These are phyloP conservation scores for Ctenicera cuprea DNA, from an alignment of 2,888 invertebrate species.

Conservation along the genomic window DNA sequence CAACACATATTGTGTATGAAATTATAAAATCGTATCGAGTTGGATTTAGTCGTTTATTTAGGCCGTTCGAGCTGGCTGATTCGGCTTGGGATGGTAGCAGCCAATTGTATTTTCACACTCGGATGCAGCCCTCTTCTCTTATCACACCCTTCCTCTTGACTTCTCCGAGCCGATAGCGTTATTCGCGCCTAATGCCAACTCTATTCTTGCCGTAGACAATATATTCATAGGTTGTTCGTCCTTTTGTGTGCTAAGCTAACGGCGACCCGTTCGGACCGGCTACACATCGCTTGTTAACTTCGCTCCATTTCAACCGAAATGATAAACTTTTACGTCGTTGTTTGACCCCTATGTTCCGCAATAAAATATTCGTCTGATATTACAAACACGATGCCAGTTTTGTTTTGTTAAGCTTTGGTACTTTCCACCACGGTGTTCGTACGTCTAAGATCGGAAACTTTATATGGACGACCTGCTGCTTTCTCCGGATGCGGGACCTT, in stretches of 20 bases:
- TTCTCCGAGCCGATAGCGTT: constrained; percentile 60
- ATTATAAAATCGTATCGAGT: constrained; percentile 43
- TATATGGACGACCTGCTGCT: neutral
- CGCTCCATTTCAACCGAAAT: constrained; percentile 35
- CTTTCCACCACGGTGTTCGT: constrained; percentile 1
- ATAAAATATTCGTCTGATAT: constrained; percentile 28
- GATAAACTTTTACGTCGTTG: constrained; percentile 31
- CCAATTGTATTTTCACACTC: constrained; percentile 55
- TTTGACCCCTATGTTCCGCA: constrained; percentile 29
- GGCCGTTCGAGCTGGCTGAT: constrained; percentile 28
- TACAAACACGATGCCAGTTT: constrained; percentile 6
- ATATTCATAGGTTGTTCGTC: constrained; percentile 49
- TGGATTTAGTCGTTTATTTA: constrained; percentile 45
- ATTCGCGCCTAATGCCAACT: constrained; percentile 58
- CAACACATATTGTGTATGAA: constrained; percentile 41
- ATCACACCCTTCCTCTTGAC: constrained; percentile 61
- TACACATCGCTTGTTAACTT: constrained; percentile 40
- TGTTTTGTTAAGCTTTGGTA: constrained; percentile 7
- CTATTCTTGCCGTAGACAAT: constrained; percentile 58
- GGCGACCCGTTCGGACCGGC: constrained; percentile 32
- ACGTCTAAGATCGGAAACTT: neutral
- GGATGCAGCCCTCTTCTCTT: constrained; percentile 56
- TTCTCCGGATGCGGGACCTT: neutral
- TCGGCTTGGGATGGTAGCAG: constrained; percentile 41
- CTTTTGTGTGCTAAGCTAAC: constrained; percentile 34